Conservation (phyloP, 1,140 invertebrate genomes). For the Thaumatotibia leucotreta region DNA sequence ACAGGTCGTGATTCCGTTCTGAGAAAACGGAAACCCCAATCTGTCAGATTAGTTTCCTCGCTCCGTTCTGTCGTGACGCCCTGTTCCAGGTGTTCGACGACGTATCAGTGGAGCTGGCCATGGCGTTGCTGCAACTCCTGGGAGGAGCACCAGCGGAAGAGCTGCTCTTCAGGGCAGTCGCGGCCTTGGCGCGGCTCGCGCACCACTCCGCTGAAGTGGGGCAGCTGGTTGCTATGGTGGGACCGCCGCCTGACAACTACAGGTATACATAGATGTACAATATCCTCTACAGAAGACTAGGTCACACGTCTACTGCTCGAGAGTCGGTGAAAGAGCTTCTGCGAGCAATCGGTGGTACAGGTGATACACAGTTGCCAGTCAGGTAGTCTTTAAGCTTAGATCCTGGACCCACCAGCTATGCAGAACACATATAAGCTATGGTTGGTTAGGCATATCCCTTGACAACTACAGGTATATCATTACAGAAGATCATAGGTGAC, state of each 20-base stretch:
- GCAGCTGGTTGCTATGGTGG: slow-evolving; percentile 93
- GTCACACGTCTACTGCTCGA: too few relatives aligned
- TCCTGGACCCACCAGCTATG: too few relatives aligned
- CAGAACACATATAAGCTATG: too few relatives aligned
- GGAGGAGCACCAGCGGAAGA: slow-evolving; percentile 88
- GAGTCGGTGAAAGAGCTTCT: too few relatives aligned
- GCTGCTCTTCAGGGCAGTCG: slow-evolving; percentile 86
- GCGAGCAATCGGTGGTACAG: too few relatives aligned
- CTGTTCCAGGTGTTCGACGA: slow-evolving; percentile 91
- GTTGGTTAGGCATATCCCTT: too few relatives aligned
- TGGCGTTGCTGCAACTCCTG: slow-evolving; percentile 94
- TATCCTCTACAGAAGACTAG: background rate
- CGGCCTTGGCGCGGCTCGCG: slow-evolving; percentile 87
- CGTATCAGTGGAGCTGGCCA: slow-evolving; percentile 92
- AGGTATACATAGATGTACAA: slow-evolving; percentile 41
- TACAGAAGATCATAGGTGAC: too few relatives aligned
- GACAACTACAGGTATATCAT: too few relatives aligned
- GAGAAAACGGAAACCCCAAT: background rate
- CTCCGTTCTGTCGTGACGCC: background rate
- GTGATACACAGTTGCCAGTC: too few relatives aligned
- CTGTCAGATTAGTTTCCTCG: background rate
- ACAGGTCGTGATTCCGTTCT: too few relatives aligned
- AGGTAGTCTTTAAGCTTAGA: too few relatives aligned
- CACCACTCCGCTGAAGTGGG: slow-evolving; percentile 90
- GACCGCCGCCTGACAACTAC: slow-evolving; percentile 90